Evolutionary conservation across 2,113 vertebrate species (phyloP).

Genomic region (Platysteira castanea): DNA sequence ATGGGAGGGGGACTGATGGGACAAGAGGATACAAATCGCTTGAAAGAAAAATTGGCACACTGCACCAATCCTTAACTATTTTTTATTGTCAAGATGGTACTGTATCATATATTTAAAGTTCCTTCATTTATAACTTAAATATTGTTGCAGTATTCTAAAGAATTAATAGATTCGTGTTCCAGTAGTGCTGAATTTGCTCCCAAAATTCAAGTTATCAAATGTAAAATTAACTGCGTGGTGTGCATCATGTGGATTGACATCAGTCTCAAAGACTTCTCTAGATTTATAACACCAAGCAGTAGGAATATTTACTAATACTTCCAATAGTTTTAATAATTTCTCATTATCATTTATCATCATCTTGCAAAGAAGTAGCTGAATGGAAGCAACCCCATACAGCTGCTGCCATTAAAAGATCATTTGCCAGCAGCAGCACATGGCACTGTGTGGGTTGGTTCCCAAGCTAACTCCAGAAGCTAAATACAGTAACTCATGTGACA

Average conservation of each 20-base stretch:
- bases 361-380: neutral
- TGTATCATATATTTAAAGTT: neutral
- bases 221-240: neutral
- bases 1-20: neutral
- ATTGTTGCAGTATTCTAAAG: neutral
- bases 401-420: conserved; percentile 56
- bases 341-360: conserved; percentile 49
- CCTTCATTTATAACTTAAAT: neutral
- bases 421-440: conserved; percentile 29
- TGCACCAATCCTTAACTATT: neutral
- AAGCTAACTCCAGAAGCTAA: neutral
- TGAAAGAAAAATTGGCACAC: neutral
- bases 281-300: conserved; percentile 21
- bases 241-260: neutral
- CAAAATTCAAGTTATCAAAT: neutral
- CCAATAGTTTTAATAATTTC: conserved; percentile 9
- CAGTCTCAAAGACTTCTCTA: neutral
- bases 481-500: neutral
- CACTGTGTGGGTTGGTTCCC: conserved; percentile 18
- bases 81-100: neutral
- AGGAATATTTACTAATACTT: conserved; percentile 33
- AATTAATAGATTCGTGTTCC: neutral
- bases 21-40: neutral
- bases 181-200: neutral
- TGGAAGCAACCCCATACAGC: neutral